Percentiles rank a stretch among this genome's conserved stretches.
Conservation (phyloP, 2,113 vertebrate species). For the Pedetes capensis region DNA sequence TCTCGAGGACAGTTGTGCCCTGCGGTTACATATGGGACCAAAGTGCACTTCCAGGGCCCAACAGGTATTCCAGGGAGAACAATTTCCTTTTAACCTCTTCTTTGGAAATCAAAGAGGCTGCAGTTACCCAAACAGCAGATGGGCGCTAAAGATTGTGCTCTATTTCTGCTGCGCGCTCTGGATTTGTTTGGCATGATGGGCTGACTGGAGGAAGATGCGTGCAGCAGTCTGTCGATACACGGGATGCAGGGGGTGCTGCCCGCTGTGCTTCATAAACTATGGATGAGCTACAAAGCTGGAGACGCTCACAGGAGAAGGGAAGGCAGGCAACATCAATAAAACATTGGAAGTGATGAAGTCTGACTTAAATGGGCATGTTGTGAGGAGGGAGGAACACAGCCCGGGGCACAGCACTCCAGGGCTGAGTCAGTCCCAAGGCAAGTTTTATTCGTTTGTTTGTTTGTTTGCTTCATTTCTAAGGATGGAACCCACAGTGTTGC, state of each 20-base stretch:
- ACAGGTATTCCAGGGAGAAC: background rate
- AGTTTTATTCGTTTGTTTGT: too few species aligned
- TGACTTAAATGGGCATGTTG: background rate
- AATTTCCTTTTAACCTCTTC: background rate
- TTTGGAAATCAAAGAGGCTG: background rate
- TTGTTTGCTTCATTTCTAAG: background rate
- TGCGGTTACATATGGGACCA: background rate
- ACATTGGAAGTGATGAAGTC: background rate
- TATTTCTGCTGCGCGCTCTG: background rate
- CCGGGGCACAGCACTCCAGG: background rate
- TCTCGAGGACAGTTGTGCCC: background rate
- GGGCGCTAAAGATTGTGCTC: background rate
- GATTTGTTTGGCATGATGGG: background rate
- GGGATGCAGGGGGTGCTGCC: background rate
- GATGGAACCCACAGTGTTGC: background rate
- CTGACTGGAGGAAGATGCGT: background rate
- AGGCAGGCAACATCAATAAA: background rate
- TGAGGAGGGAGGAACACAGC: background rate
- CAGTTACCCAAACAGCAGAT: background rate
- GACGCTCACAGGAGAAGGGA: background rate
- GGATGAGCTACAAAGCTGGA: background rate
- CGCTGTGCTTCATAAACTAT: background rate
- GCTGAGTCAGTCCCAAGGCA: background rate
- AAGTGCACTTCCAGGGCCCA: background rate
- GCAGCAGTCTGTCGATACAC: background rate